These are phyloP conservation scores for Tenodera sinensis DNA, from an alignment of 2,888 invertebrate genomes.

Conservation along the genomic window DNA sequence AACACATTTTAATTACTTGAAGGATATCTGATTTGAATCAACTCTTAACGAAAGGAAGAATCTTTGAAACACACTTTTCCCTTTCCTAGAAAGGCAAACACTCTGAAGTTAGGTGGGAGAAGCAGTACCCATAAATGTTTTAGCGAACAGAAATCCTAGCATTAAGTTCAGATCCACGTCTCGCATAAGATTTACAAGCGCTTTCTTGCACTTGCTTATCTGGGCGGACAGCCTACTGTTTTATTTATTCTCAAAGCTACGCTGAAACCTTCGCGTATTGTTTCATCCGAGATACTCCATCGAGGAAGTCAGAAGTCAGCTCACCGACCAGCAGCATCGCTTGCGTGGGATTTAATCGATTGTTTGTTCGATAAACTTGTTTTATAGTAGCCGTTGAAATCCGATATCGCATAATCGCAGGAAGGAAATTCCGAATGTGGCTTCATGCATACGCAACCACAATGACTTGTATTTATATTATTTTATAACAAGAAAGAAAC, in stretches of 20 bases:
- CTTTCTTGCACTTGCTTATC: neutral
- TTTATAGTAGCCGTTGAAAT: neutral
- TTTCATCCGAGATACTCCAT: neutral
- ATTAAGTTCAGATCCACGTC: neutral
- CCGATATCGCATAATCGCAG: neutral
- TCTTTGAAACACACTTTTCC: no score
- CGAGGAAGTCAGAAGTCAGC: neutral
- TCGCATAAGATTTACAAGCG: neutral
- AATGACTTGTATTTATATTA: no score
- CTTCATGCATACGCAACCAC: neutral
- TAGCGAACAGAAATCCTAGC: neutral
- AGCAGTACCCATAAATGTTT: neutral
- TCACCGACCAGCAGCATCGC: neutral
- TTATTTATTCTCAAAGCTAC: neutral
- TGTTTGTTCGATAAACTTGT: neutral
- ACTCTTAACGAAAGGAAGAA: no score
- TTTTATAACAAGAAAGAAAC: no score
- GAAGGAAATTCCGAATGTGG: neutral
- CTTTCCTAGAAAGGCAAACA: neutral
- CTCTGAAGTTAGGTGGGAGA: neutral
- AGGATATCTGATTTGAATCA: no score
- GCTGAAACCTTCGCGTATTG: neutral
- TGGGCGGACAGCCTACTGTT: neutral
- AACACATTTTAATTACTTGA: no score
- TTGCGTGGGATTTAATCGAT: neutral